Evolutionary conservation across 1,140 invertebrate genomes (phyloP).

Genomic region (Orius insidiosus): DNA sequence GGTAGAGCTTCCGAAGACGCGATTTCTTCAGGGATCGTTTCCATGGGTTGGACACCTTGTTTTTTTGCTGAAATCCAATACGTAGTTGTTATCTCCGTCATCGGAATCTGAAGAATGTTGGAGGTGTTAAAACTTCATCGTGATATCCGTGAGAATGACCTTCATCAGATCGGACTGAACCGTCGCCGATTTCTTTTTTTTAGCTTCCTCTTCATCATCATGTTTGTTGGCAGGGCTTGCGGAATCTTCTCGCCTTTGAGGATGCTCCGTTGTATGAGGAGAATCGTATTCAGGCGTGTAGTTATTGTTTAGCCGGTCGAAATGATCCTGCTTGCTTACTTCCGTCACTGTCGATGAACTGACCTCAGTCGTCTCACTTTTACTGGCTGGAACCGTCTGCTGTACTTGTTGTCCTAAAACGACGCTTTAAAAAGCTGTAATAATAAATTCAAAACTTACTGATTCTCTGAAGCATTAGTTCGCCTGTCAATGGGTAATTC

Average conservation of each 20-base stretch:
- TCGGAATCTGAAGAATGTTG: conserved; percentile 81
- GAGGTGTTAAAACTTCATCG: conserved; percentile 71
- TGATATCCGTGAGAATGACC: conserved; percentile 82
- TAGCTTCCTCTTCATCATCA: conserved; percentile 4
- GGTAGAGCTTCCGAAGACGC: conserved; percentile 8
- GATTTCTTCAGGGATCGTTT: conserved; percentile 15
- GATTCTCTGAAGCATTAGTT: conserved; percentile 75
- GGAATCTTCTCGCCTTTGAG: conserved; percentile 1
- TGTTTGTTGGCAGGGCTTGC: conserved; percentile 1
- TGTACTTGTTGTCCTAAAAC: conserved; percentile 28
- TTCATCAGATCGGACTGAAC: conserved; percentile 73
- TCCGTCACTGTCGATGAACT: background rate
- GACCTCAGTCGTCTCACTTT: conserved; percentile 6
- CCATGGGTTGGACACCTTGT: conserved; percentile 10
- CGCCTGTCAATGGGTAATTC: conserved; percentile 80
- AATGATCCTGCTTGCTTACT: conserved; percentile 2
- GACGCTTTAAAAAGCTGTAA: conserved; percentile 1
- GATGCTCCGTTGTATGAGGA: conserved; percentile 2
- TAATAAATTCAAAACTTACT: conserved; percentile 38
- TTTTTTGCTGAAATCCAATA: conserved; percentile 58
- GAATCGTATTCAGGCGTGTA: conserved; percentile 6
- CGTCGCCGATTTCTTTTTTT: conserved; percentile 31
- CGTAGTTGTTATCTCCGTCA: conserved; percentile 76
- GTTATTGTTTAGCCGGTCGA: conserved; percentile 12
- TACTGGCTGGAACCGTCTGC: conserved; percentile 26